Evolutionary conservation across 2,113 vertebrate genomes (phyloP).

Genomic region (Cervus canadensis): DNA sequence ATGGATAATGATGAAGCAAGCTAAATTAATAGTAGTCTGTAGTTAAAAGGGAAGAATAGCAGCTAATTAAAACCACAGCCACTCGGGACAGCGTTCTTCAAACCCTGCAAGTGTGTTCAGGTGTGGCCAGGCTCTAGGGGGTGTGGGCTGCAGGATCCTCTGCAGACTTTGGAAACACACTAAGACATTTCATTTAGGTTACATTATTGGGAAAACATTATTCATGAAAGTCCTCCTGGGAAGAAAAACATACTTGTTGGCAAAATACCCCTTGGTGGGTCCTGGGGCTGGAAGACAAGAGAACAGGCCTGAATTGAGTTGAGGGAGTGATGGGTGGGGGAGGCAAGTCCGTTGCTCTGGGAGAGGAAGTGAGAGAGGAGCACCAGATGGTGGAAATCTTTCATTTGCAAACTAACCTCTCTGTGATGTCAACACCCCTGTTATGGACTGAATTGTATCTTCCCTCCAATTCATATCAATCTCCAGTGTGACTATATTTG

Average conservation of each 20-base stretch:
- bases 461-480: background rate
- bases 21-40: conserved; percentile 10
- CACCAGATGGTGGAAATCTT: background rate
- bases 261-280: background rate
- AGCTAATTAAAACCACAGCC: conserved; percentile 15
- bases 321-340: background rate
- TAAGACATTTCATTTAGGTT: background rate
- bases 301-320: background rate
- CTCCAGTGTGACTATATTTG: background rate
- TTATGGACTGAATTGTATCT: background rate
- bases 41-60: conserved; percentile 13
- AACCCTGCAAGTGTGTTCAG: background rate
- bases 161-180: background rate
- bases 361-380: background rate
- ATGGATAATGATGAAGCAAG: background rate
- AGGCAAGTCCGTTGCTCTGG: background rate
- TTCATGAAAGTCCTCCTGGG: background rate
- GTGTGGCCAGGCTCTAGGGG: background rate
- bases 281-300: background rate
- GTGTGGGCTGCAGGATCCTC: background rate
- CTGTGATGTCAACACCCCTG: background rate
- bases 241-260: background rate
- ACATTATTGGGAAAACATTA: background rate
- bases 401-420: background rate
- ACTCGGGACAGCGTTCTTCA: background rate